Conservation (phyloP, 1,140 invertebrate species). For the roundworm (Caenorhabditis elegans) region WBcel235 BX284606.5:17488001-17488500, state of each 20-base stretch:
- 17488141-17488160: conserved; percentile 21
- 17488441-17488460: too few species aligned
- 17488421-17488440: too few species aligned
- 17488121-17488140: not conserved
- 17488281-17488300: not conserved
- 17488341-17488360: not conserved
- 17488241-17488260: not conserved
- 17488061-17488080: not conserved
- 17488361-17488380: not conserved
- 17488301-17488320: not conserved
- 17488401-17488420: not conserved
- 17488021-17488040: not conserved
- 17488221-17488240: not conserved
- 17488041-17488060: not conserved
- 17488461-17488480: too few species aligned
- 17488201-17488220: too few species aligned
- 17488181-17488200: too few species aligned
- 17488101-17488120: not conserved
- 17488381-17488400: not conserved
- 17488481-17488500: too few species aligned
- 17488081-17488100: not conserved
- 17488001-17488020: conserved; percentile 16
- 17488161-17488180: too few species aligned
- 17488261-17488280: too few species aligned
- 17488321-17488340: too few species aligned